Base-by-base conservation (phyloP, 2,797 vertebrate genomes). In the Periophthalmus magnuspinnatus region DNA sequence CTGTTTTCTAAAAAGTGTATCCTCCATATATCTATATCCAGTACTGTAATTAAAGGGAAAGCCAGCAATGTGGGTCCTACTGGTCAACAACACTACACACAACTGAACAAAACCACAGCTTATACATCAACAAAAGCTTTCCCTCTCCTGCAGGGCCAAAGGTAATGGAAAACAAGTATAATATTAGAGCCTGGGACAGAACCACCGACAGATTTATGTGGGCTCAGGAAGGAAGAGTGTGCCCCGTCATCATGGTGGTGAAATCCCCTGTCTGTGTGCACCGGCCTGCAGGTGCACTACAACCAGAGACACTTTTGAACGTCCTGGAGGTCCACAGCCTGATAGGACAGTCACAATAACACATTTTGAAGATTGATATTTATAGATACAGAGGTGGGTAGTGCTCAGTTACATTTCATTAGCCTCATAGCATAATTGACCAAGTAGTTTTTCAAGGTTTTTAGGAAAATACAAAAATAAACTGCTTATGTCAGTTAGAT, bases 171-270 rank as follows among this genome's bases (percentile, higher is more conserved):
- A 91, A 92, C 88, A 83, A 77, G 67, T 77, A 89, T 93, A 93
- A 92, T 93, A 89, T 91, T 61, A 93, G 83, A 90, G 84, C 77
- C 74, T 74, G 84, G 88, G 87, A 81, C 70, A 16, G 74, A 80
- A 81, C 76, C 79, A 89, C 61, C 79, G 92, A 93, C 90, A 93
- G 91, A 93, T 93, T 93, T 93, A 94, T 93, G 88, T 90, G 89
- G 86, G 81, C 82, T 84, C 89, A 92, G 93, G 92, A 93, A 93
- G 92, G 89, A 93, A 92, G 84, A 84, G 80, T 58, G 69, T 69
- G 85, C 88, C 84, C 90, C 91, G 77, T 92, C 89, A 89, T 91
- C 86, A 89, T 67, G 6, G 55, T 22, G 70, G 82, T 86, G 86
- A 91, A 90, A 90, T 89, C 89, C 89, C 91, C 88, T 85, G 81